Base-by-base conservation (phyloP, 1,140 invertebrate species). In the Caerostris extrusa region DNA sequence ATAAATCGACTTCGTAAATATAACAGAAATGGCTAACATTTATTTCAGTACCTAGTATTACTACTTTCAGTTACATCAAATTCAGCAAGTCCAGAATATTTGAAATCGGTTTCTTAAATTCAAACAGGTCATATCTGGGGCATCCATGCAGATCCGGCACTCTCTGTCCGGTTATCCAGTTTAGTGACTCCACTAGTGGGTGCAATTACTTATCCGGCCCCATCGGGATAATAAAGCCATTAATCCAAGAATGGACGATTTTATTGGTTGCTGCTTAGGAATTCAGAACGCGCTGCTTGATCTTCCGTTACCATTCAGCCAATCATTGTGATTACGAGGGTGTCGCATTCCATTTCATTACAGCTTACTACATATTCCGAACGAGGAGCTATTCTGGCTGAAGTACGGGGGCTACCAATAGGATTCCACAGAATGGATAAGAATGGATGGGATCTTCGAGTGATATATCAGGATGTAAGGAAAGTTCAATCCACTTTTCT, bases 231-330 rank as follows among this genome's bases (percentile, higher is more conserved):
- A 83, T 83, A 83, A 83, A 83, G 81, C 81, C 81, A 55, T 64
- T 83, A 83, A 83, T 83, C 81, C 81, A 57, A 57, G 81, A 83
- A 83, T 83, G 81, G 81, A 8, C 71, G 69, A 83, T 83, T 83
- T 83, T 83, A 83, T 83, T 83, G 56, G 81, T 17, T n/a, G 17
- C 53, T 83, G 81, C 81, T 83, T 83, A 7, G 53, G 81, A 83
- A 83, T 83, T 14, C 69, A 77, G 69, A 50, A 77, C 53, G 53
- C 81, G 81, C 14, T 10, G 12, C 69, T 77, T 50, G 69, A 77
- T 77, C 69, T 77, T 57, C 81, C 81, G 81, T 83, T 57, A 19
- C n/a, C 12, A 10, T 56, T 83, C 55, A 4, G 77, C 34, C 81
- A 83, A 83, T 83, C 81, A 83, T 55, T 57, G 53, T 57, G 81